Percentiles rank a stretch among this genome's conserved stretches.
Conservation (phyloP, 2,113 vertebrate genomes). For the Orycteropus afer region DNA sequence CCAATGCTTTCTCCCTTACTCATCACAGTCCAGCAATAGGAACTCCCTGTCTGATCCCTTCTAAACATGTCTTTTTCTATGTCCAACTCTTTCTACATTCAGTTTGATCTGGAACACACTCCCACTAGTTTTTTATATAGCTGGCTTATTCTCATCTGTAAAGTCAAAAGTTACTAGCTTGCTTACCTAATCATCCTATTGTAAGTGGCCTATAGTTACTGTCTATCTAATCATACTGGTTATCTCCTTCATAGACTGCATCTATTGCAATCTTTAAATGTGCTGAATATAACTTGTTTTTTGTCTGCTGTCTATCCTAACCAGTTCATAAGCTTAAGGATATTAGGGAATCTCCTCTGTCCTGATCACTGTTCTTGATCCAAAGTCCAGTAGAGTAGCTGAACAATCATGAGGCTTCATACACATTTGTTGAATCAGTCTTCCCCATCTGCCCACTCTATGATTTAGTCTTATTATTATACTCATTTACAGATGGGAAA, state of each 20-base stretch:
- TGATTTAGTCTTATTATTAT: background rate
- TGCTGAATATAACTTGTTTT: background rate
- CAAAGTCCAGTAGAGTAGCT: too few species aligned
- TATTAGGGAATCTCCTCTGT: background rate
- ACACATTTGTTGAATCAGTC: background rate
- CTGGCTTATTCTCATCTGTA: background rate
- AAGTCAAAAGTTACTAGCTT: background rate
- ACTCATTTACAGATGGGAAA: background rate
- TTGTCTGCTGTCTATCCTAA: background rate
- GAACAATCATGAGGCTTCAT: background rate
- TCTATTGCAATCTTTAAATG: background rate
- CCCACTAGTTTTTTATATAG: background rate
- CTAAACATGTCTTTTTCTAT: background rate
- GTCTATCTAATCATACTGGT: background rate
- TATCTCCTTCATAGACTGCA: background rate
- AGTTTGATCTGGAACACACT: background rate
- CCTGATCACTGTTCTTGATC: background rate
- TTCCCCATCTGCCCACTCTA: background rate
- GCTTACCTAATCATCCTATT: background rate
- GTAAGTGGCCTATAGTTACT: background rate
- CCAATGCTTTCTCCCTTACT: background rate
- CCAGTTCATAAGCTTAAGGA: background rate
- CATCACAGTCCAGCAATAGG: background rate
- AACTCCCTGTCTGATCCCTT: background rate
- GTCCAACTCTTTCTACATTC: background rate